Conservation (phyloP, 1,140 invertebrate species). For the Zeugodacus cucurbitae region DNA sequence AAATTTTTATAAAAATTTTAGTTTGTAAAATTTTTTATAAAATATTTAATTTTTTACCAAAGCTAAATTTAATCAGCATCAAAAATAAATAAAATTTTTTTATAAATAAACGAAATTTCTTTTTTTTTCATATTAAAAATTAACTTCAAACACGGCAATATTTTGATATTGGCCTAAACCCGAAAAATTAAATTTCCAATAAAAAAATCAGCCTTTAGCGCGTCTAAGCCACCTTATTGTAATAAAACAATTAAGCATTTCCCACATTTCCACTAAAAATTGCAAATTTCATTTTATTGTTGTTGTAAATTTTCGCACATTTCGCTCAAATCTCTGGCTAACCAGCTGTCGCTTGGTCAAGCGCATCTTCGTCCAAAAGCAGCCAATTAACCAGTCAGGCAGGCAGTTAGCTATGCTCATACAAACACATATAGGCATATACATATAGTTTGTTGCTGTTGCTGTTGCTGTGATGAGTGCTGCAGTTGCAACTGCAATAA, state of each 20-base stretch:
- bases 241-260: background rate
- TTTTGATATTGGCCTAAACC: too few relatives aligned
- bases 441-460: background rate
- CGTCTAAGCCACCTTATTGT: too few relatives aligned
- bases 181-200: too few relatives aligned
- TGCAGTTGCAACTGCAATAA: background rate
- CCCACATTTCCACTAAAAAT: background rate
- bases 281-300: background rate
- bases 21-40: too few relatives aligned
- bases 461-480: background rate
- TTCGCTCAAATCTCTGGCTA: background rate
- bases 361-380: slow-evolving; percentile 23
- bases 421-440: background rate
- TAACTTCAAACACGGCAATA: too few relatives aligned
- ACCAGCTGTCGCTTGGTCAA: background rate
- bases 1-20: too few relatives aligned
- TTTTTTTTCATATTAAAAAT: too few relatives aligned
- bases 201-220: too few relatives aligned
- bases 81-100: too few relatives aligned
- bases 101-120: too few relatives aligned
- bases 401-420: background rate
- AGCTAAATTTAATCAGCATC: too few relatives aligned
- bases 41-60: too few relatives aligned
- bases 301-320: background rate
- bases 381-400: slow-evolving; percentile 9